Percentiles rank a stretch among this genome's conserved stretches.
Conservation (phyloP, 2,113 vertebrate genomes). For the Ascaphus truei region DNA sequence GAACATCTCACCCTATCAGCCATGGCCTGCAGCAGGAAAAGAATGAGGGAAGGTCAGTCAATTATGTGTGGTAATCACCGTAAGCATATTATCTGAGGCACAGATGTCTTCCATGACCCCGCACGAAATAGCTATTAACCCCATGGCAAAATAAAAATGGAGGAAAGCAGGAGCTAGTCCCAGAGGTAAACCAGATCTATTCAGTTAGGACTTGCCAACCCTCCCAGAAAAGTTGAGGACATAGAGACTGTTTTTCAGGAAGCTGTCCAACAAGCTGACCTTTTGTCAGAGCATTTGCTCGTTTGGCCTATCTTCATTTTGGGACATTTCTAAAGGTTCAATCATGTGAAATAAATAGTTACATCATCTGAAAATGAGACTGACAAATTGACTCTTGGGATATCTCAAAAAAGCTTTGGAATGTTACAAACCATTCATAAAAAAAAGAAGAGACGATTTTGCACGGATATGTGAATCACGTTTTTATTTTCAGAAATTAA, state of each 20-base stretch:
- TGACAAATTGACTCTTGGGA: slow-evolving; percentile 54
- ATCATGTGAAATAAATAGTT: slow-evolving; percentile 75
- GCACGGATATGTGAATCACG: too few species aligned
- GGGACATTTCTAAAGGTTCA: slow-evolving; percentile 65
- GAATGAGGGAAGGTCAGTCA: slow-evolving; percentile 92
- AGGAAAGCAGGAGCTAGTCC: slow-evolving; percentile 60
- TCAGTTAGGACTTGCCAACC: slow-evolving; percentile 55
- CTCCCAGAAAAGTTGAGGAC: slow-evolving; percentile 47
- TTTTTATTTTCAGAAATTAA: too few species aligned
- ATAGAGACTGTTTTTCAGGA: slow-evolving; percentile 47
- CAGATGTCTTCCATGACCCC: slow-evolving; percentile 86
- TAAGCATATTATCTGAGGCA: slow-evolving; percentile 91
- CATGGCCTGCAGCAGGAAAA: slow-evolving; percentile 76
- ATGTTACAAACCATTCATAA: slow-evolving; percentile 34
- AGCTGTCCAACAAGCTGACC: slow-evolving; percentile 50
- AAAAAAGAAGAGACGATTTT: too few species aligned
- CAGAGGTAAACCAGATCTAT: slow-evolving; percentile 71
- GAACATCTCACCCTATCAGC: slow-evolving; percentile 76
- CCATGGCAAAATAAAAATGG: slow-evolving; percentile 72
- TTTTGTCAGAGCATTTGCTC: not conserved
- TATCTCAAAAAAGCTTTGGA: slow-evolving; percentile 47
- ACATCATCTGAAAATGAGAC: slow-evolving; percentile 62
- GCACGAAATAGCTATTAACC: slow-evolving; percentile 86
- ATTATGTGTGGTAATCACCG: slow-evolving; percentile 93
- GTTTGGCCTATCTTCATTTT: slow-evolving; percentile 36